These are phyloP conservation scores for Bucco capensis DNA, from an alignment of 2,113 vertebrate species.

Conservation along the genomic window DNA sequence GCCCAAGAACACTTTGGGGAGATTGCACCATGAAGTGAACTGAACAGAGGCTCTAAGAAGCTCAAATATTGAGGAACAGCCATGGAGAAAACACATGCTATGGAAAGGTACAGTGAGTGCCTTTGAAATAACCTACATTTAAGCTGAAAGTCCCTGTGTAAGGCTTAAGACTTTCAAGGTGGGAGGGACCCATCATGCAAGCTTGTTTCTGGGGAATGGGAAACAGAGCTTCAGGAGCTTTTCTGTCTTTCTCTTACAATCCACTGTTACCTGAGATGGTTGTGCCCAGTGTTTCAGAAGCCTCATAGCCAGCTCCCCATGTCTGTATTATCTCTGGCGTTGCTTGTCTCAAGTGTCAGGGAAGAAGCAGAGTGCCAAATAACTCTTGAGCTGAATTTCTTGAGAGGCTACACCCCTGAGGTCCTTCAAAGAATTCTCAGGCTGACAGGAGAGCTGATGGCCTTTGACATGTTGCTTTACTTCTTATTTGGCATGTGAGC, in stretches of 20 bases:
- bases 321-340: not conserved
- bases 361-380: not conserved
- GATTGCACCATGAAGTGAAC: not conserved
- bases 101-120: not conserved
- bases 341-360: not conserved
- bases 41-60: not conserved
- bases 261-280: not conserved
- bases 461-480: not conserved
- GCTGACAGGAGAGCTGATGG: slow-evolving; percentile 8
- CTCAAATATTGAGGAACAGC: not conserved
- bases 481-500: not conserved
- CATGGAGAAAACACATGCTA: not conserved
- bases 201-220: not conserved
- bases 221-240: not conserved
- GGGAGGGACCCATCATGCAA: not conserved
- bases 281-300: not conserved
- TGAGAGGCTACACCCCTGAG: not conserved
- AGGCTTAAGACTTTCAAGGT: not conserved
- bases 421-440: not conserved
- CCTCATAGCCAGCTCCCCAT: not conserved
- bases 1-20: not conserved
- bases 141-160: not conserved
- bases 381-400: not conserved
- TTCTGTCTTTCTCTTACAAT: not conserved
- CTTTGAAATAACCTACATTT: not conserved